These are phyloP conservation scores for Spermophilus dauricus DNA, from an alignment of 2,113 vertebrate species.

Conservation along the genomic window DNA sequence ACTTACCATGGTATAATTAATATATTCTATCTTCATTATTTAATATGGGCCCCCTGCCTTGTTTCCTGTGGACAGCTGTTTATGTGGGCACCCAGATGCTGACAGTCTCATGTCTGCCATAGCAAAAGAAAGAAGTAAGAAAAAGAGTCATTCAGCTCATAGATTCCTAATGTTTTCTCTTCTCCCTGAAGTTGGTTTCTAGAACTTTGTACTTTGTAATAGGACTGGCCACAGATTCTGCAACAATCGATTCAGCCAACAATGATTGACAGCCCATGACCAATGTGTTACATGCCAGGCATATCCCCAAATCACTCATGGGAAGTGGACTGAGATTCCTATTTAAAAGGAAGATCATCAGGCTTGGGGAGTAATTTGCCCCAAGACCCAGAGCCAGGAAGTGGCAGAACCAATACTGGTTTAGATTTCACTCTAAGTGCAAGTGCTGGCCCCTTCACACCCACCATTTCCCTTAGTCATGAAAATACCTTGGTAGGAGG, in stretches of 20 bases:
- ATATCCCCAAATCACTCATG: background rate
- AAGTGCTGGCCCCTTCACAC: background rate
- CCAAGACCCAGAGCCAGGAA: background rate
- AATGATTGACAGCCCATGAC: background rate
- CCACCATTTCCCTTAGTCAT: background rate
- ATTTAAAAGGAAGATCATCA: background rate
- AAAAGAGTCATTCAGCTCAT: constrained; percentile 14
- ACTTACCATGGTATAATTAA: constrained; percentile 80
- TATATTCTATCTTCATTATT: constrained; percentile 74
- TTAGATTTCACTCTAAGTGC: background rate
- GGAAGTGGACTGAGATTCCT: background rate
- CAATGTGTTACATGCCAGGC: background rate
- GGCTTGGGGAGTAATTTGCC: background rate
- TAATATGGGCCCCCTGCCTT: constrained; percentile 71
- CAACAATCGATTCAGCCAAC: background rate
- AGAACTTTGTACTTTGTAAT: constrained; percentile 5
- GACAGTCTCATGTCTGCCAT: constrained; percentile 7
- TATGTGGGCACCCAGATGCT: constrained; percentile 70
- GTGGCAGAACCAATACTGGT: background rate
- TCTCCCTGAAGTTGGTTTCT: background rate
- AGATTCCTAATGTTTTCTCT: background rate
- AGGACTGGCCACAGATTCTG: background rate
- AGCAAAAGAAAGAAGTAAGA: constrained; percentile 55
- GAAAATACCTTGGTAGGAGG: background rate
- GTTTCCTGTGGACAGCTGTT: constrained; percentile 69